These are phyloP conservation scores for Eristalinus sepulchralis DNA, from an alignment of 2,888 invertebrate species.

Conservation along the genomic window DNA sequence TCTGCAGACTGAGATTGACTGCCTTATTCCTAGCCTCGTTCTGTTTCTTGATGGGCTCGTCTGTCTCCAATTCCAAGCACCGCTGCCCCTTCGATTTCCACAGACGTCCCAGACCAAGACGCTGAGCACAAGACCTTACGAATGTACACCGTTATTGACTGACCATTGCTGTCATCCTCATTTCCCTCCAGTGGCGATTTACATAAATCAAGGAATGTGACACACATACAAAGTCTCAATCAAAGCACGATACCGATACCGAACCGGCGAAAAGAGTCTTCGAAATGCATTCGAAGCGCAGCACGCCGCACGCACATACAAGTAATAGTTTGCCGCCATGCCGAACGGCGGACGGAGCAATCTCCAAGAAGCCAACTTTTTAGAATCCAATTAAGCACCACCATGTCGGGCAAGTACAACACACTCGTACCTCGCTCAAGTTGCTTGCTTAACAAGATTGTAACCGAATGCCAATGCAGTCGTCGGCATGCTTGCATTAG, in stretches of 20 bases:
- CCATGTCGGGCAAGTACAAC: slow-evolving; percentile 14
- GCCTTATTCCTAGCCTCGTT: too few species aligned
- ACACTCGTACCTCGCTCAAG: not conserved
- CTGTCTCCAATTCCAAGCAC: too few species aligned
- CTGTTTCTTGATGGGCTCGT: too few species aligned
- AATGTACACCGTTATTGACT: not conserved
- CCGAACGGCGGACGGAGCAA: not conserved
- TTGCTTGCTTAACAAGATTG: slow-evolving; percentile 39
- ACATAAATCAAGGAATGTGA: not conserved
- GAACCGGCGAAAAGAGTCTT: not conserved
- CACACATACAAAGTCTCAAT: not conserved
- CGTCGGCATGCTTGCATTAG: not conserved
- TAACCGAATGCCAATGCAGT: slow-evolving; percentile 19
- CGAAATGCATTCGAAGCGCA: not conserved
- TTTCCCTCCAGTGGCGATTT: not conserved
- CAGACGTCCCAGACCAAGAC: too few species aligned
- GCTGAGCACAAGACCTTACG: not conserved
- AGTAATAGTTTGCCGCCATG: too few species aligned
- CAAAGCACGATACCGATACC: not conserved
- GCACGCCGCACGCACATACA: slow-evolving; percentile 2
- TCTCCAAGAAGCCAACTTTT: slow-evolving; percentile 26
- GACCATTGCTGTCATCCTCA: not conserved
- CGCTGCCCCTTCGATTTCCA: too few species aligned
- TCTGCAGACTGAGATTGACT: too few species aligned
- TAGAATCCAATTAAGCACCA: slow-evolving; percentile 37